phyloP scores from a whole-genome alignment of 2,797 vertebrate species.

The Hyperoplus immaculatus region DNA sequence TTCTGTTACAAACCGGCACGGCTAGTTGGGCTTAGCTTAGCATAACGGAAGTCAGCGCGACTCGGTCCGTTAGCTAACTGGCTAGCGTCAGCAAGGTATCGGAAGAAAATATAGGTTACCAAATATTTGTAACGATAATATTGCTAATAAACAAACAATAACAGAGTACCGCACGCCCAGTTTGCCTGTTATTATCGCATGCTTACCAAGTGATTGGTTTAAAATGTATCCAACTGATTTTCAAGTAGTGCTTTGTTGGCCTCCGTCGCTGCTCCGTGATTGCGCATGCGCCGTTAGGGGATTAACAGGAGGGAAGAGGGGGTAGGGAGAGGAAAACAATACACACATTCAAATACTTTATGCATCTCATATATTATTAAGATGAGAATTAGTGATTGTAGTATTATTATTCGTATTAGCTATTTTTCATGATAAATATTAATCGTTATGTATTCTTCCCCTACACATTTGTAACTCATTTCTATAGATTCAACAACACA shows the following conservation, averaged over 20 bases:
- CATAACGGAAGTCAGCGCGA: conserved; percentile 75
- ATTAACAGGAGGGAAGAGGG: conserved; percentile 74
- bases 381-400: not conserved
- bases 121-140: not conserved
- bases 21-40: conserved; percentile 65
- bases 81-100: conserved; percentile 53
- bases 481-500: not conserved
- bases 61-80: conserved; percentile 60
- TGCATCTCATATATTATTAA: not conserved
- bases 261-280: conserved; percentile 61
- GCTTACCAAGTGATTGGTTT: conserved; percentile 66
- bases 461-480: not conserved
- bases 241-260: conserved; percentile 74
- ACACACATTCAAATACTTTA: conserved; percentile 1
- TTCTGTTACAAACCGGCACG: conserved; percentile 35
- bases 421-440: no score
- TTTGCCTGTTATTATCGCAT: not conserved
- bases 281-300: conserved; percentile 65
- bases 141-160: rapidly evolving
- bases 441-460: not conserved
- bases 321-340: conserved; percentile 57
- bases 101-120: conserved; percentile 28
- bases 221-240: conserved; percentile 56
- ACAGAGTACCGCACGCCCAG: rapidly evolving
- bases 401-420: not conserved